Conservation (phyloP, 2,797 vertebrate genomes). For the Lateolabrax maculatus region DNA sequence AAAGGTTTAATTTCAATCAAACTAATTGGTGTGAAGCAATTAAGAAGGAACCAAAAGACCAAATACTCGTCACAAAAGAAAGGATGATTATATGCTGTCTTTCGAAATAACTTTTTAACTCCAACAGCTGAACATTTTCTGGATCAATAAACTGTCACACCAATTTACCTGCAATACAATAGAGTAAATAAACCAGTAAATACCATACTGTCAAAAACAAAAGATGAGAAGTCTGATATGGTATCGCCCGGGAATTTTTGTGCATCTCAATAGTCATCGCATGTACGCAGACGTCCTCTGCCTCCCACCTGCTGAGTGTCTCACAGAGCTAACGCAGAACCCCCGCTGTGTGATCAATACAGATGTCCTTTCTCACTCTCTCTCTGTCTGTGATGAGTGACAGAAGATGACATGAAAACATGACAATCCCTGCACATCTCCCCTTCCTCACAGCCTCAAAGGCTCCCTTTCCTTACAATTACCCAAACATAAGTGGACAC, state of each 20-base stretch:
- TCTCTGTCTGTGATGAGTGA: slow-evolving; percentile 5
- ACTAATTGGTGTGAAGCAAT: slow-evolving; percentile 36
- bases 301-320: slow-evolving; percentile 42
- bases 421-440: slow-evolving; percentile 8
- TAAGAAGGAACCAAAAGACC: slow-evolving; percentile 12
- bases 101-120: slow-evolving; percentile 31
- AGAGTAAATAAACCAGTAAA: slow-evolving; percentile 48
- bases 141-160: slow-evolving; percentile 54
- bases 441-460: not conserved
- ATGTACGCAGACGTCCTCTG: not conserved
- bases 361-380: not conserved
- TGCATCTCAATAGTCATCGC: slow-evolving; percentile 6
- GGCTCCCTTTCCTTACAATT: slow-evolving; percentile 26
- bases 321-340: slow-evolving; percentile 25
- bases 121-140: slow-evolving; percentile 32
- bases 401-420: slow-evolving; percentile 36
- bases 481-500: slow-evolving; percentile 20
- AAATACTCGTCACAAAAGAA: slow-evolving; percentile 15
- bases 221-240: slow-evolving; percentile 19
- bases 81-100: slow-evolving; percentile 37
- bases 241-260: slow-evolving; percentile 23
- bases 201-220: slow-evolving; percentile 40
- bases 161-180: slow-evolving; percentile 30
- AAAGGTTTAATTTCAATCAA: slow-evolving; percentile 49
- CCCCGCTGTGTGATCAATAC: slow-evolving; percentile 33